Conservation (phyloP, 1,140 invertebrate species). For the Drosophila rufa region DNA sequence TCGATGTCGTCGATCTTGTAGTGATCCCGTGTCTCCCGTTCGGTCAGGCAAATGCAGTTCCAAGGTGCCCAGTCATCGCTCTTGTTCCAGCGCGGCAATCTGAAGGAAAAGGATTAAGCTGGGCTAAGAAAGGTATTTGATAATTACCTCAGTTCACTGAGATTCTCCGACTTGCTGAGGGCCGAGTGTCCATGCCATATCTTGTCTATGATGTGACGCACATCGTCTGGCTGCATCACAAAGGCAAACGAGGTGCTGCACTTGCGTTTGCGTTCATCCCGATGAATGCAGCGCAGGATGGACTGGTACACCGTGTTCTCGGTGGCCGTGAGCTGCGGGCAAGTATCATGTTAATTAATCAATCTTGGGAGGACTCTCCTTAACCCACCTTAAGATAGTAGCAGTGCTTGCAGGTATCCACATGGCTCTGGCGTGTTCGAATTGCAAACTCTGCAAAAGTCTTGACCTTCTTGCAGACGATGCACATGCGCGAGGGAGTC, state of each 20-base stretch:
- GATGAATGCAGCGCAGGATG: conserved; percentile 86
- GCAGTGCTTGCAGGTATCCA: conserved; percentile 82
- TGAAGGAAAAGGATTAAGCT: neutral
- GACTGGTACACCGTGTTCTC: conserved; percentile 85
- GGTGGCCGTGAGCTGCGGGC: conserved; percentile 58
- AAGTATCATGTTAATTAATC: neutral
- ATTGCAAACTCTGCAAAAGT: conserved; percentile 69
- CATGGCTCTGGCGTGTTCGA: conserved; percentile 73
- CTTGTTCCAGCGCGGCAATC: conserved; percentile 86
- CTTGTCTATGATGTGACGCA: conserved; percentile 87
- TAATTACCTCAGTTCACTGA: conserved; percentile 85
- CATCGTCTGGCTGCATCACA: conserved; percentile 86
- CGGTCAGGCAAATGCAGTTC: conserved; percentile 89
- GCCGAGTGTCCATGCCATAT: conserved; percentile 89
- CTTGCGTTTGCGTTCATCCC: conserved; percentile 86
- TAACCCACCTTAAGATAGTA: conserved; percentile 72
- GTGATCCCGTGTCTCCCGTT: conserved; percentile 87
- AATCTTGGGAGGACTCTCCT: too few species aligned
- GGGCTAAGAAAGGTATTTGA: neutral
- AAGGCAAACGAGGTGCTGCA: conserved; percentile 86
- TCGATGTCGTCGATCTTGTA: conserved; percentile 84
- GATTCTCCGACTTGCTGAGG: conserved; percentile 86
- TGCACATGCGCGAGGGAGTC: conserved; percentile 75
- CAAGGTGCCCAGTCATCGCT: conserved; percentile 88
- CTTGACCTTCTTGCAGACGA: conserved; percentile 80